These are phyloP conservation scores for Cyprinodon variegatus DNA, from an alignment of 2,113 vertebrate genomes.

Conservation along the genomic window DNA sequence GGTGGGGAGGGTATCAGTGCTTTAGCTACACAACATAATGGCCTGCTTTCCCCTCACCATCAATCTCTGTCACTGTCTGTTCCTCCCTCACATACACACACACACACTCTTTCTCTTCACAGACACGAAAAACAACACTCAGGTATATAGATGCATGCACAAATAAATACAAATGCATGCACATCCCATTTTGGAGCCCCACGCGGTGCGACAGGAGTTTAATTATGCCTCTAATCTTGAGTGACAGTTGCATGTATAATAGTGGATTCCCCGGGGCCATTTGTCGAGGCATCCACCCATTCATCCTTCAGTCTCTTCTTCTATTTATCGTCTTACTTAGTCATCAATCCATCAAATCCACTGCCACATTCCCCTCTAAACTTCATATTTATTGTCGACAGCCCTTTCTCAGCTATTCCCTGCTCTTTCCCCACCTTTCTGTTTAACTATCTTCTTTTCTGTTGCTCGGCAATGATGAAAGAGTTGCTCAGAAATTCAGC, in stretches of 20 bases:
- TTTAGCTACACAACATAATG: conserved; percentile 67
- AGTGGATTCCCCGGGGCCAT: conserved; percentile 66
- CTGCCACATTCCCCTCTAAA: conserved; percentile 26
- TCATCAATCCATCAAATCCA: conserved; percentile 33
- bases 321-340: conserved; percentile 60
- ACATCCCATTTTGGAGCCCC: conserved; percentile 29
- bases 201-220: conserved; percentile 60
- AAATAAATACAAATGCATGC: conserved; percentile 29
- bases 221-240: conserved; percentile 79
- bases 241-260: conserved; percentile 75
- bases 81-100: conserved; percentile 57
- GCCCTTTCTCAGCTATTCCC: conserved; percentile 5
- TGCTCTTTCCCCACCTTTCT: conserved; percentile 4
- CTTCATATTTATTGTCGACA: conserved; percentile 3
- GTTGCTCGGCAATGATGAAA: background rate
- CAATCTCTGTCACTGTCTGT: conserved; percentile 71
- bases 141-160: conserved; percentile 14
- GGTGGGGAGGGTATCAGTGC: conserved; percentile 73
- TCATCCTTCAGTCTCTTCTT: conserved; percentile 46
- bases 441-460: background rate
- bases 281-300: conserved; percentile 65
- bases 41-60: conserved; percentile 67
- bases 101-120: conserved; percentile 19
- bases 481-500: background rate
- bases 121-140: conserved; percentile 38